Percentiles rank a stretch among this genome's conserved stretches.
Conservation (phyloP, 2,888 invertebrate species). For the Pseudococcus jackbeardsleyi region DNA sequence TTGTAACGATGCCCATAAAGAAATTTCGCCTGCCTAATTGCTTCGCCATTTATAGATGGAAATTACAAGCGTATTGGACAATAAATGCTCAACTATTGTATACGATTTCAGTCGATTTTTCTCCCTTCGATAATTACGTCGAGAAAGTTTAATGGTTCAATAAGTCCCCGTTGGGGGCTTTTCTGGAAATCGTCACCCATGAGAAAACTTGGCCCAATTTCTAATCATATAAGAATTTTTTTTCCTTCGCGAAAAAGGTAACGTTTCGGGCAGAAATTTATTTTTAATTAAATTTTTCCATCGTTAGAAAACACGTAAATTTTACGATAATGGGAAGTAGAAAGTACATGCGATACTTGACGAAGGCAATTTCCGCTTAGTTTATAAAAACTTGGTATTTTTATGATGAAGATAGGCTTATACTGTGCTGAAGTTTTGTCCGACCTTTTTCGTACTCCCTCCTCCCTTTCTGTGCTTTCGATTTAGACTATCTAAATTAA, state of each 20-base stretch:
- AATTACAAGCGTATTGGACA: too few relatives aligned
- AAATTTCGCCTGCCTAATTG: not conserved
- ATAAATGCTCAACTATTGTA: too few relatives aligned
- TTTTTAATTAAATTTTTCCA: slow-evolving; percentile 9
- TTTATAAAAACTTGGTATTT: slow-evolving; percentile 9
- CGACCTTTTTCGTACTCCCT: not conserved
- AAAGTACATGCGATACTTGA: not conserved
- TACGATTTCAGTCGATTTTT: not conserved
- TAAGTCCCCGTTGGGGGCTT: not conserved
- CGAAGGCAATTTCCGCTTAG: not conserved
- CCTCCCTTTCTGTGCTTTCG: not conserved
- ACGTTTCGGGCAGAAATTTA: not conserved
- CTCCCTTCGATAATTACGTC: not conserved
- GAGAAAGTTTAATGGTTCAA: not conserved
- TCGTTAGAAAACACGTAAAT: not conserved
- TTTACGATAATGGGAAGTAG: not conserved
- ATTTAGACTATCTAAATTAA: too few relatives aligned
- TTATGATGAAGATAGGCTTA: not conserved
- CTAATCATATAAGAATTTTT: not conserved
- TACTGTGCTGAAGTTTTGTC: not conserved
- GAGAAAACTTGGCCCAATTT: not conserved
- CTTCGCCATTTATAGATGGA: not conserved
- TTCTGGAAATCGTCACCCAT: not conserved
- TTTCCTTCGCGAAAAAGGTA: not conserved
- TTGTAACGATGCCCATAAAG: not conserved